These are phyloP conservation scores for Stramonita haemastoma DNA, from an alignment of 2,888 invertebrate genomes.

Conservation along the genomic window DNA sequence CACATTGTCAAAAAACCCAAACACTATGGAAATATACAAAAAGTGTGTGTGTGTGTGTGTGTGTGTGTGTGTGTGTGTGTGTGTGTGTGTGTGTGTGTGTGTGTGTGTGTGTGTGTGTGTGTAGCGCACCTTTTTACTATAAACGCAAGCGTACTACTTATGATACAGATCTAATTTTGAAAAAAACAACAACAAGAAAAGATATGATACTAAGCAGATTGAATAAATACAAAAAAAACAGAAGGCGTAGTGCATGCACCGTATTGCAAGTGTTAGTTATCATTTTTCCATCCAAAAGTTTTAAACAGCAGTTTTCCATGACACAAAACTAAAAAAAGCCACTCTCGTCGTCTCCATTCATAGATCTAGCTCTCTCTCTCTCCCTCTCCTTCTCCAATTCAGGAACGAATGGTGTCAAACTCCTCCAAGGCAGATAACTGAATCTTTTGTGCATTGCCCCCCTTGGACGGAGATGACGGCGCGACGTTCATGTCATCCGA, in stretches of 20 bases:
- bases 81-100: too few species aligned
- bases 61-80: too few species aligned
- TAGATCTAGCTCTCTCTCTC: background rate
- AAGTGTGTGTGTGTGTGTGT: too few species aligned
- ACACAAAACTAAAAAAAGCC: background rate
- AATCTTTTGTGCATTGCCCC: conserved; percentile 22
- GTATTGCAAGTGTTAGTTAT: background rate
- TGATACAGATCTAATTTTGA: background rate
- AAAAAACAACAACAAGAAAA: background rate
- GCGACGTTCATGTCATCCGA: conserved; percentile 56
- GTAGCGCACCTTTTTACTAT: too few species aligned
- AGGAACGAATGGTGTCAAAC: conserved; percentile 32
- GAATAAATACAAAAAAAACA: background rate
- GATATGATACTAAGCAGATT: background rate
- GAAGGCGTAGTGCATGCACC: background rate
- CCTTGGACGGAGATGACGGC: conserved; percentile 39
- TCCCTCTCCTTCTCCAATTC: background rate
- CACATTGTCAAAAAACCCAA: too few species aligned
- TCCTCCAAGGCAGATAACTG: conserved; percentile 35
- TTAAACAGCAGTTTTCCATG: background rate
- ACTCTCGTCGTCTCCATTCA: background rate
- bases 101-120: too few species aligned
- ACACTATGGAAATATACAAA: too few species aligned
- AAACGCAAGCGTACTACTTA: too few species aligned
- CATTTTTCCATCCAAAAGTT: background rate